These are phyloP conservation scores for Paguma larvata DNA, from an alignment of 2,797 vertebrate genomes.

Conservation along the genomic window DNA sequence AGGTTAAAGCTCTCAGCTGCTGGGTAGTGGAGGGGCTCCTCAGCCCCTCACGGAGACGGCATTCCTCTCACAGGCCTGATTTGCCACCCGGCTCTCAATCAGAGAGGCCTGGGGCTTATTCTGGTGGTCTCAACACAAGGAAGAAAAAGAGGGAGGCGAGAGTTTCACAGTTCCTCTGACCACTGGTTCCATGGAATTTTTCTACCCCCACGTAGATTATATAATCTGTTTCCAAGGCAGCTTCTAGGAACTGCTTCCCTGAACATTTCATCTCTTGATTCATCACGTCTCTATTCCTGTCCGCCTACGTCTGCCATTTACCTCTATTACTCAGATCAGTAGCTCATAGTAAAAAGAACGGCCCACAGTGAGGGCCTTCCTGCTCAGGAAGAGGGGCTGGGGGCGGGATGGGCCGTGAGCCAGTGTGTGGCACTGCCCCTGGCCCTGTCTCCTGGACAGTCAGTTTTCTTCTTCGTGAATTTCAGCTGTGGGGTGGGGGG, in stretches of 20 bases:
- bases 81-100: not conserved
- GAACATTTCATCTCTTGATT: not conserved
- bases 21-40: not conserved
- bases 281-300: not conserved
- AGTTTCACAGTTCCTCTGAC: not conserved
- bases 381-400: not conserved
- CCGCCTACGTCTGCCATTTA: slow-evolving; percentile 28
- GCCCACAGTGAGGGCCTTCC: too few relatives aligned
- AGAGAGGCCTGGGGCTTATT: not conserved
- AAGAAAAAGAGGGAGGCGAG: not conserved
- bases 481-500: not conserved
- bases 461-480: not conserved
- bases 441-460: not conserved
- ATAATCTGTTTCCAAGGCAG: not conserved
- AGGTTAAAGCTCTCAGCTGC: not conserved
- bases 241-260: not conserved
- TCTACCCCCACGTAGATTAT: not conserved
- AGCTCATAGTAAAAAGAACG: not conserved
- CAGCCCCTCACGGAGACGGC: not conserved
- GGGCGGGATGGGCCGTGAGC: not conserved
- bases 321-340: not conserved
- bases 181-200: not conserved
- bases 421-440: accelerated
- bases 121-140: not conserved
- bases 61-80: not conserved